A percentile compares a stretch with the other conserved stretches of the same genome.
Evolutionary conservation across 2,797 vertebrate genomes (phyloP).

Genomic region (Glyptemys insculpta): DNA sequence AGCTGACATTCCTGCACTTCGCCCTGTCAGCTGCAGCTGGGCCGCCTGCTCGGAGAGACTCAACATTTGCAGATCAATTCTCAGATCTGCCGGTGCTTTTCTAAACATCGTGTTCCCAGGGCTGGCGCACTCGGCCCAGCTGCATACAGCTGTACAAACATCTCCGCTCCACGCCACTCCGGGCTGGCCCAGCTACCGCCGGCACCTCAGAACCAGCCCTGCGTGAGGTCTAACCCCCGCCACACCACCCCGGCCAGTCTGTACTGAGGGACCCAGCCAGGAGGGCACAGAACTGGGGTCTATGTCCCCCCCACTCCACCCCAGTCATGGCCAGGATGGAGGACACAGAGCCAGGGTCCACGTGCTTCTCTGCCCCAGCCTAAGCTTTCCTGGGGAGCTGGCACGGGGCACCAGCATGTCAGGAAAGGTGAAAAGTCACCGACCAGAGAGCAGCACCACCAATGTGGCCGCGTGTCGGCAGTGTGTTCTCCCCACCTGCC

Average conservation of each 20-base stretch:
- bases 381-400: background rate
- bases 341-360: background rate
- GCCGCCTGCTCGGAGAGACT: accelerated
- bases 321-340: background rate
- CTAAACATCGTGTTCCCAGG: background rate
- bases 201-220: accelerated
- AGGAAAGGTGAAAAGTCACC: background rate
- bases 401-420: accelerated
- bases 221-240: accelerated
- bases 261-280: background rate
- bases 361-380: background rate
- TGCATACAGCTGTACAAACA: slow-evolving; percentile 51
- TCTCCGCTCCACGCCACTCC: background rate
- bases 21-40: background rate
- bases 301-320: background rate
- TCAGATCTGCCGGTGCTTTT: background rate
- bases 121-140: background rate
- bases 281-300: background rate
- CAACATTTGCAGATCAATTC: accelerated
- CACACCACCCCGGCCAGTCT: background rate
- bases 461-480: background rate
- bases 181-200: background rate
- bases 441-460: background rate
- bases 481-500: too few species aligned
- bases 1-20: background rate